Conservation (phyloP, 2,888 invertebrate species). For the Orthosia gothica region DNA sequence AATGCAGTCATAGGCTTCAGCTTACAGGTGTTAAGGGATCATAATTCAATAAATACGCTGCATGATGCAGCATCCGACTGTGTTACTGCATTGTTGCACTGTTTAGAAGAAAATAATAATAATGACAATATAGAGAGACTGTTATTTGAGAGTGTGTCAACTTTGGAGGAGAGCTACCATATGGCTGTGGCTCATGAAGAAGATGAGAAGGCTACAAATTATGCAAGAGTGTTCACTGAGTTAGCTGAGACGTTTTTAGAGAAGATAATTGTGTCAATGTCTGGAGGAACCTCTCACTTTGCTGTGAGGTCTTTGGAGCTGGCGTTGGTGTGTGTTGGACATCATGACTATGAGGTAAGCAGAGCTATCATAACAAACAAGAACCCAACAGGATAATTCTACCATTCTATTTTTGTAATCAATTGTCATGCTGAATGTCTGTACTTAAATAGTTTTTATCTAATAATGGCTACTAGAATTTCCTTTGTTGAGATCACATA, state of each 20-base stretch:
- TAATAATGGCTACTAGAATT: not conserved
- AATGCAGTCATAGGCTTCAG: slow-evolving; percentile 94
- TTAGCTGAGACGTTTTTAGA: slow-evolving; percentile 97
- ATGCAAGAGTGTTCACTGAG: slow-evolving; percentile 98
- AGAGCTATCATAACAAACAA: not conserved
- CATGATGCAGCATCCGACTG: slow-evolving; percentile 98
- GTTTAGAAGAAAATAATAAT: slow-evolving; percentile 95
- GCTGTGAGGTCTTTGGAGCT: slow-evolving; percentile 97
- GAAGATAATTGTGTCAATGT: slow-evolving; percentile 94
- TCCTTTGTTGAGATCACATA: not conserved
- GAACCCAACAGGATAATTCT: slow-evolving; percentile 2
- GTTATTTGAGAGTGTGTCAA: slow-evolving; percentile 95
- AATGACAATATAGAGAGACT: slow-evolving; percentile 94
- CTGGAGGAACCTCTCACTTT: slow-evolving; percentile 93
- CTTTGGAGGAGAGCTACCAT: slow-evolving; percentile 96
- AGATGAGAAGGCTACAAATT: slow-evolving; percentile 98
- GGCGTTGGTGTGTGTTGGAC: slow-evolving; percentile 97
- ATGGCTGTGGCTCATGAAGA: slow-evolving; percentile 98
- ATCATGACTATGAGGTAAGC: slow-evolving; percentile 98
- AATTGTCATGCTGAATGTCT: not conserved
- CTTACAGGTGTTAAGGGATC: slow-evolving; percentile 93
- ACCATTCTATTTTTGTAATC: not conserved
- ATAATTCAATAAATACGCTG: slow-evolving; percentile 92
- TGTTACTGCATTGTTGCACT: slow-evolving; percentile 96
- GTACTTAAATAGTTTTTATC: not conserved